Conservation (phyloP, 2,113 vertebrate species). For the Atlantisia rogersi region DNA sequence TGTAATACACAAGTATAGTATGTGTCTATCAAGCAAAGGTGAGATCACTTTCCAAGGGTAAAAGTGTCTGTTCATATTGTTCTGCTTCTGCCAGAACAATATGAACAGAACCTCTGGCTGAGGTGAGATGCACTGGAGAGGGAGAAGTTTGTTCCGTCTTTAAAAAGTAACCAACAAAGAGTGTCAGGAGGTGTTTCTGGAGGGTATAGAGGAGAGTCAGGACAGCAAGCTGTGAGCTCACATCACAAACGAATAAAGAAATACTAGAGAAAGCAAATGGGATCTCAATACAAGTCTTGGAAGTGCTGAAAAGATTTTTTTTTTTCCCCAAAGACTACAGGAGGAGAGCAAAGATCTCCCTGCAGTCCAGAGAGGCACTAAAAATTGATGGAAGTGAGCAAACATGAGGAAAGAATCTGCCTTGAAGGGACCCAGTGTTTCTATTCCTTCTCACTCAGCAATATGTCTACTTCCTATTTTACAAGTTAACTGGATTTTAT, state of each 20-base stretch:
- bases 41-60: background rate
- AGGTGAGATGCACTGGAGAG: fast-evolving
- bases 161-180: background rate
- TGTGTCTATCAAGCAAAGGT: background rate
- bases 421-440: background rate
- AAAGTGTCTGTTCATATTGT: background rate
- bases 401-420: background rate
- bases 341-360: background rate
- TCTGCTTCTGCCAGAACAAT: background rate
- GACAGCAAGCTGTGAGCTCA: background rate
- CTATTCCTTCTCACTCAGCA: background rate
- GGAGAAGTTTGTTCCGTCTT: background rate
- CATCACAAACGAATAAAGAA: background rate
- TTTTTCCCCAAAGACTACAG: background rate
- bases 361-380: background rate
- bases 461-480: background rate
- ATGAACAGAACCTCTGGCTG: background rate
- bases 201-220: background rate
- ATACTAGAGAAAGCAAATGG: background rate
- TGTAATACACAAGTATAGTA: background rate
- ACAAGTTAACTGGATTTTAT: background rate
- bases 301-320: background rate
- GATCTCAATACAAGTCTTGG: background rate
- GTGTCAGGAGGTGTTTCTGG: background rate
- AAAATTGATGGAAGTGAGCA: background rate